These are phyloP conservation scores for Sigmodon hispidus DNA, from an alignment of 2,113 vertebrate species.

Conservation along the genomic window DNA sequence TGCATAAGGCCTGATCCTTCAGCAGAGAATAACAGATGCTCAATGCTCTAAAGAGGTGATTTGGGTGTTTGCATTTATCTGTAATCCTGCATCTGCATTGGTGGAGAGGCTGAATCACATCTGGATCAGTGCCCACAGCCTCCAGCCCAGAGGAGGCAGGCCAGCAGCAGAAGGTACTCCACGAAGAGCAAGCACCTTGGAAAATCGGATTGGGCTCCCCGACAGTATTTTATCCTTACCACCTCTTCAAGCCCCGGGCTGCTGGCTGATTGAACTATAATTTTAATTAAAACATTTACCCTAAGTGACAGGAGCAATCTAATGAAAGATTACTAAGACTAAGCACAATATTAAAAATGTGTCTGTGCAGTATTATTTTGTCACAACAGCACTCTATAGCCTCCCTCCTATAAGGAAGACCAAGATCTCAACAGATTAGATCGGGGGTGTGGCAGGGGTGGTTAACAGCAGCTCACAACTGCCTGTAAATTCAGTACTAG, in stretches of 20 bases:
- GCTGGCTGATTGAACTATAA: slow-evolving; percentile 35
- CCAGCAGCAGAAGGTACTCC: background rate
- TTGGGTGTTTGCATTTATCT: background rate
- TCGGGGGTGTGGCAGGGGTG: background rate
- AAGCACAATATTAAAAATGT: slow-evolving; percentile 29
- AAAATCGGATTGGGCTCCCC: slow-evolving; percentile 48
- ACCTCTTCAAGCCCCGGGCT: slow-evolving; percentile 43
- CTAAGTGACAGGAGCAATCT: slow-evolving; percentile 7
- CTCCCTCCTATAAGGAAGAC: background rate
- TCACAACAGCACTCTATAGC: background rate
- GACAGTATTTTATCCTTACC: slow-evolving; percentile 31
- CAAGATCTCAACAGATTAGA: background rate
- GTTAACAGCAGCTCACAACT: background rate
- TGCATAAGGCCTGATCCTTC: background rate
- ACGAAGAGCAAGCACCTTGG: background rate
- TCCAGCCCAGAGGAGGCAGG: background rate
- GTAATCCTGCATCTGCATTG: background rate
- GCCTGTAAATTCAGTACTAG: background rate
- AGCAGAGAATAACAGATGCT: background rate
- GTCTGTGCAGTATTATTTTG: background rate
- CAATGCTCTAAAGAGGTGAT: background rate
- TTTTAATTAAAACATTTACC: slow-evolving; percentile 72
- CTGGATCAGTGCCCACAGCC: background rate
- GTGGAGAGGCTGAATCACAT: background rate
- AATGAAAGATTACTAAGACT: slow-evolving; percentile 45